A percentile compares a stretch with the other conserved stretches of the same genome.
These are phyloP conservation scores for Echiichthys vipera DNA, from an alignment of 2,797 vertebrate species.

Conservation along the genomic window DNA sequence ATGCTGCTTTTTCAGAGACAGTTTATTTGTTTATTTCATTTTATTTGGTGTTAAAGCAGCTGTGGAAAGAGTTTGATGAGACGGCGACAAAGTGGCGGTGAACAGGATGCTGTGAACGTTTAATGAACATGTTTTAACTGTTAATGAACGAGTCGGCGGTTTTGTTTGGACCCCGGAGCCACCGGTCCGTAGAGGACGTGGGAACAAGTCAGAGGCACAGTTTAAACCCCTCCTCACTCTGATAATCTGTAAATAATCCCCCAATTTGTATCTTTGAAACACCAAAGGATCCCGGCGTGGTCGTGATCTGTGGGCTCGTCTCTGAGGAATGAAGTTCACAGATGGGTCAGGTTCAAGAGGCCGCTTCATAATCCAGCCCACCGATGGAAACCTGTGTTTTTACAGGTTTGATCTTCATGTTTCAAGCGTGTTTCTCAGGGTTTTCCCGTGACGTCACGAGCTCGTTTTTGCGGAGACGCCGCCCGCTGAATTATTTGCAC, in stretches of 20 bases:
- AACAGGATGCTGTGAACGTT: no score
- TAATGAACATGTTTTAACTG: neutral
- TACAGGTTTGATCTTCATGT: conserved; percentile 18
- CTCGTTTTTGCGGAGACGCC: no score
- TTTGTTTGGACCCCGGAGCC: neutral
- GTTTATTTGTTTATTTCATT: no score
- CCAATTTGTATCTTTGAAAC: neutral
- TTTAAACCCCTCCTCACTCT: conserved; percentile 15
- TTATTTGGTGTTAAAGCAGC: no score
- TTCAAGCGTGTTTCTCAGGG: no score
- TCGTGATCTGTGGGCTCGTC: conserved; percentile 34
- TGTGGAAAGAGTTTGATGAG: no score
- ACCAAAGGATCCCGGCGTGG: conserved; percentile 29
- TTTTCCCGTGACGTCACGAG: no score
- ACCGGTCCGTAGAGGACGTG: conserved; percentile 19
- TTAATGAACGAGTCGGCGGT: neutral
- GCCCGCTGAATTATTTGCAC: no score
- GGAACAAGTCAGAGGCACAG: conserved; percentile 20
- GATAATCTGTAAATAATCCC: conserved; percentile 51
- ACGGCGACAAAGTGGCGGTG: no score
- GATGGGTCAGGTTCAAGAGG: conserved; percentile 38
- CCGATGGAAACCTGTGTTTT: neutral
- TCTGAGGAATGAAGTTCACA: conserved; percentile 40
- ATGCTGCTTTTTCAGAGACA: no score
- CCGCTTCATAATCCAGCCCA: conserved; percentile 20